These are phyloP conservation scores for Apteryx mantelli DNA, from an alignment of 2,113 vertebrate genomes.

Conservation along the genomic window DNA sequence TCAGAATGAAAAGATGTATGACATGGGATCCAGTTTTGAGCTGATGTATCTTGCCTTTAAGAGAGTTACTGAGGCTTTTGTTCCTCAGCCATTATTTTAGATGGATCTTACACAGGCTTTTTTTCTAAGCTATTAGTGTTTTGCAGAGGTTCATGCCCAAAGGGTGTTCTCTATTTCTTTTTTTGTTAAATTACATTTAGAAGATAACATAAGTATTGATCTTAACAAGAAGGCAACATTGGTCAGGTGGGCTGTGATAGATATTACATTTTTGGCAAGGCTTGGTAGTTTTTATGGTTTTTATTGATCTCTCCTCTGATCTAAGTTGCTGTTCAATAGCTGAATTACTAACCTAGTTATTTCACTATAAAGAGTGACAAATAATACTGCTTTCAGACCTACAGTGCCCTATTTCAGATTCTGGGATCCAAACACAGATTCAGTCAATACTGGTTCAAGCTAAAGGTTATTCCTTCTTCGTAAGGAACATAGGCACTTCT, in stretches of 20 bases:
- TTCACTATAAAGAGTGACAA: not conserved
- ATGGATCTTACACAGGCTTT: not conserved
- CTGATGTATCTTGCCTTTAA: not conserved
- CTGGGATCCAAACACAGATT: not conserved
- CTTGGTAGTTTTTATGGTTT: conserved; percentile 28
- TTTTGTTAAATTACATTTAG: not conserved
- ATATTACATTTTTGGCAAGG: conserved; percentile 36
- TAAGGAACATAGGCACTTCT: not conserved
- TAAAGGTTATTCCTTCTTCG: not conserved
- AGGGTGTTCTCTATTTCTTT: not conserved
- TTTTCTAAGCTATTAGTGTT: not conserved
- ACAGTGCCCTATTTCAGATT: not conserved
- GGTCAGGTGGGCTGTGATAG: not conserved
- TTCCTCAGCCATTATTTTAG: not conserved
- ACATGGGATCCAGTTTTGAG: not conserved
- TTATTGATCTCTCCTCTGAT: conserved; percentile 5
- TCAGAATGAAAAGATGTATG: not conserved
- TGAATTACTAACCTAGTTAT: conserved; percentile 21
- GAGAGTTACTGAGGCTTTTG: not conserved
- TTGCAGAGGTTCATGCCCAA: not conserved
- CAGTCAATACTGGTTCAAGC: not conserved
- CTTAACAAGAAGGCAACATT: not conserved
- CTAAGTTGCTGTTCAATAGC: conserved; percentile 7
- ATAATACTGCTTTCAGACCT: not conserved
- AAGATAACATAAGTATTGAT: not conserved